Evolutionary conservation across 2,113 vertebrate genomes (phyloP), one percentile per base, ranked within the genome.

Genomic region (Mesocricetus auratus): DNA sequence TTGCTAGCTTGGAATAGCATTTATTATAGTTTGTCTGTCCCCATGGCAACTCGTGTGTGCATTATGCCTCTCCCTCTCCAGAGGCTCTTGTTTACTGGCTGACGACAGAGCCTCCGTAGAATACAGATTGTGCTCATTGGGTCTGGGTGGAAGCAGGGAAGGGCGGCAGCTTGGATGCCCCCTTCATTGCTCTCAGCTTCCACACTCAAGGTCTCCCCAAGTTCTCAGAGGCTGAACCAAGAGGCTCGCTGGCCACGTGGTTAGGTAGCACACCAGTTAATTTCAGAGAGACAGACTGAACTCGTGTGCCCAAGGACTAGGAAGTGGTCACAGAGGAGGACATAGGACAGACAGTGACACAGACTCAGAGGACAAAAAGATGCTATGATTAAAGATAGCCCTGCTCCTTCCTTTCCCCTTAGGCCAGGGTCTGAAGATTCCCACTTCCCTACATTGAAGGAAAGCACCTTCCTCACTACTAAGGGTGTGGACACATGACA

Each of bases 31-130:
- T 92, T 93, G 97, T 97, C 97, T 97, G 96, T 98, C 97, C 97
- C 98, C 97, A 98, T 98, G 97, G 98, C 97, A 98, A 98, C 97
- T 4, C 0, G 5, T 56, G 89, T 29, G 77, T 94, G 93, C 97
- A 96, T 73, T 93, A 86, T 24, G 90, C 94, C 94, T 97, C 68
- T 88, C 62, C 15, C 15, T 68, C 60, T 68, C 58, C 7, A 36
- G 73, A 92, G 81, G 77, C 75, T n/a, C 58, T 89, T 97, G 73
- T 93, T 96, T 95, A 94, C 95, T 47, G 81, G 94, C 88, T 94
- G 90, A 95, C 0, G 3, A 89, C 53, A 94, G 16, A 96, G 26
- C 60, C 33, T 77, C 47, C n/a, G 6, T 33, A 69, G 81, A 94
- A 96, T 87, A 88, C 73, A 95, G 96, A 95, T 73, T 69, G 73